Evolutionary conservation across 2,113 vertebrate genomes (phyloP), one percentile per base, ranked within the genome.

Genomic region (Pomatostomus ruficeps): DNA sequence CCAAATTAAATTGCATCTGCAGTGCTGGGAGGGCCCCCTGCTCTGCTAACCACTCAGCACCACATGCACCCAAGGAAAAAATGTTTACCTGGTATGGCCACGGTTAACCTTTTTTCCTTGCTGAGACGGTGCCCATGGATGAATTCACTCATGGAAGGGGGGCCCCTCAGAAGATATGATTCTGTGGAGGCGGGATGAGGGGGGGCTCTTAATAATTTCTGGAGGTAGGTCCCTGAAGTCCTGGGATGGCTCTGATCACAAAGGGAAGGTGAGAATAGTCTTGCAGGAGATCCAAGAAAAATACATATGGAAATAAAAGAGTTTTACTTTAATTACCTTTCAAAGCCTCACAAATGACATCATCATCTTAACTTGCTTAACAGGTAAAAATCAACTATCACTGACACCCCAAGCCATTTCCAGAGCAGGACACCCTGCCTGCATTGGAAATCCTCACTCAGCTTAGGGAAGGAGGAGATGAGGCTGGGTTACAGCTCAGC

Each of bases 201-300:
- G 98, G 98, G 97, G 88, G 97, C 95, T 96, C 97, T 98, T 98
- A 98, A 98, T 98, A 98, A 98, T 98, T 93, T 97, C 98, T 98
- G 98, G 94, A 98, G 97, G 95, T 98, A 97, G 97, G 97, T 98
- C 98, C 98, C 98, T 98, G 98, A 97, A 96, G 98, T 98, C 98
- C 98, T 98, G 98, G 98, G 97, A 98, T 97, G 98, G 97, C 97
- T 98, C 98, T 98, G 98, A 98, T 98, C 98, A 98, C 98, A 98
- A 98, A 98, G 98, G 98, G 98, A 98, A 98, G 98, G 98, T 98
- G 98, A 98, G 97, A 98, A 98, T 98, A 96, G 98, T 98, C 98
- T 98, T 98, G 98, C 98, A 98, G 98, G 96, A 98, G 98, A 97
- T 98, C 98, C 98, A 98, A 98, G 98, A 98, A 98, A 97, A 98